Evolutionary conservation across 1,140 invertebrate genomes (phyloP).

Genomic region (Paramacrobiotus metropolitanus): DNA sequence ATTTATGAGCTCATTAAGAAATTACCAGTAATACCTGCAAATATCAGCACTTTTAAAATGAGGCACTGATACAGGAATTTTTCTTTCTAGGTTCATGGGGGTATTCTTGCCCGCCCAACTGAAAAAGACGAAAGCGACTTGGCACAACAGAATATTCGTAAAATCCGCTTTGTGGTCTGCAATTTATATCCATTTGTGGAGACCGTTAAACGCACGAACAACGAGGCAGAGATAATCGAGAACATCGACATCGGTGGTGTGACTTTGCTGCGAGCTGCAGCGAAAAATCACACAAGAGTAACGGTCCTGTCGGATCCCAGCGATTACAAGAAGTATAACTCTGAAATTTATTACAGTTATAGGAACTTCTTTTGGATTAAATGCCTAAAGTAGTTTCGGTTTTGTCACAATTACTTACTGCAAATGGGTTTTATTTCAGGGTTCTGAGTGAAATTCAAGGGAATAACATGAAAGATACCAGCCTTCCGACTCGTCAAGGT

Average conservation of each 20-base stretch:
- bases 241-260: constrained; percentile 92
- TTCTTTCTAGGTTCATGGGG: constrained; percentile 15
- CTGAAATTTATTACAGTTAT: no score
- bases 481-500: constrained; percentile 17
- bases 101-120: constrained; percentile 39
- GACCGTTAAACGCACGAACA: constrained; percentile 57
- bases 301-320: constrained; percentile 74
- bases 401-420: no score
- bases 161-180: constrained; percentile 38
- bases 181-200: constrained; percentile 91
- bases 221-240: constrained; percentile 71
- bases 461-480: constrained; percentile 9
- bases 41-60: no score
- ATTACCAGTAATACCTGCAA: no score
- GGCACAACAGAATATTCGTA: constrained; percentile 32
- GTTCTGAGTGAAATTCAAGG: constrained; percentile 14
- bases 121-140: constrained; percentile 59
- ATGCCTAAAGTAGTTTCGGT: no score
- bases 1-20: no score
- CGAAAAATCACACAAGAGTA: constrained; percentile 88
- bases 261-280: constrained; percentile 72
- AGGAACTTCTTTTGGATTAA: no score
- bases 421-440: no score
- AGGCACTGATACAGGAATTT: no score
- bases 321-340: constrained; percentile 55